Conservation (phyloP, 2,888 invertebrate genomes). For the Bellardia pandia region DNA sequence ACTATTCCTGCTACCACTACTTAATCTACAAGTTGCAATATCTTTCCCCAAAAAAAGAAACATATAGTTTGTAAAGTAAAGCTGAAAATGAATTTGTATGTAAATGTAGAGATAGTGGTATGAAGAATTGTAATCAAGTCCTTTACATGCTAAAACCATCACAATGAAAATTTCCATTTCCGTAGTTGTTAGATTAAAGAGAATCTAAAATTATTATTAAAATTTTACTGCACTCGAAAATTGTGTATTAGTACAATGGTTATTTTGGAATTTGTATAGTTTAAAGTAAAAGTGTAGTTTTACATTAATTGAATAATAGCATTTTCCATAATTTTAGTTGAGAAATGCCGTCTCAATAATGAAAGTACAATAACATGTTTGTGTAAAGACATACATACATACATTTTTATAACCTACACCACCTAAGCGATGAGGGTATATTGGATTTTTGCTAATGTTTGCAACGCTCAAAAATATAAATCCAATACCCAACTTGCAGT, state of each 20-base stretch:
- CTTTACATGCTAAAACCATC: constrained; percentile 50
- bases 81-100: background rate
- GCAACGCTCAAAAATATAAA: too few relatives aligned
- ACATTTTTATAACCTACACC: too few relatives aligned
- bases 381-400: background rate
- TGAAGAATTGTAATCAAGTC: constrained; percentile 39
- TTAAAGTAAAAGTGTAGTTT: constrained; percentile 26
- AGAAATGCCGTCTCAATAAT: background rate
- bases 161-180: constrained; percentile 60
- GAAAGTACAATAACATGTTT: background rate
- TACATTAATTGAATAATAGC: constrained; percentile 47
- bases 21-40: background rate
- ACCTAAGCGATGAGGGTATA: too few relatives aligned
- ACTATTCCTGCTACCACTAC: constrained; percentile 9
- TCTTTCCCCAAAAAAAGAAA: background rate
- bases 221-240: constrained; percentile 8
- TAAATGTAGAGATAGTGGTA: background rate
- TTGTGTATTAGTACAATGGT: background rate
- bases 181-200: constrained; percentile 34
- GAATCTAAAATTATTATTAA: constrained; percentile 52
- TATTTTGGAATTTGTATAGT: constrained; percentile 4
- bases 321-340: constrained; percentile 40
- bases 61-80: background rate
- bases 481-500: too few relatives aligned
- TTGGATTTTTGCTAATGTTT: too few relatives aligned